phyloP scores from a whole-genome alignment of 2,797 vertebrate species.

The Ceyx erithaca region DNA sequence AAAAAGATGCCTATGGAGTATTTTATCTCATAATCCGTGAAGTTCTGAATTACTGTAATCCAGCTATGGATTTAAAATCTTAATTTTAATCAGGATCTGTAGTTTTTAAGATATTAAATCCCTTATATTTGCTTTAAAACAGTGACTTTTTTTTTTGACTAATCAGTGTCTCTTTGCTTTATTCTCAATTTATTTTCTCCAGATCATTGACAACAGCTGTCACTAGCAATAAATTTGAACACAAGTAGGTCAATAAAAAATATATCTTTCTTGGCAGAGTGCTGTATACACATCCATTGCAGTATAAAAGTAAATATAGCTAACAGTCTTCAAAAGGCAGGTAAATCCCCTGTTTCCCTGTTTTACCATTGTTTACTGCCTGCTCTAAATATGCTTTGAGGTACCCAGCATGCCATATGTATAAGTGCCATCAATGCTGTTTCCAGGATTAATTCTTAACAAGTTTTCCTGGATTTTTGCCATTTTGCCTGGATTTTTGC shows the following conservation, averaged over 20 bases:
- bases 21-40: conserved; percentile 52
- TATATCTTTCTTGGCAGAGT: conserved; percentile 23
- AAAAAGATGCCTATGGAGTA: conserved; percentile 25
- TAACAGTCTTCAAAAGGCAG: not conserved
- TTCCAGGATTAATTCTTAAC: not conserved
- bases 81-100: conserved; percentile 52
- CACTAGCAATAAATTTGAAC: conserved; percentile 51
- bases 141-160: conserved; percentile 25
- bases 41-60: conserved; percentile 49
- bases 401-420: not conserved
- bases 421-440: not conserved
- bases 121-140: conserved; percentile 41
- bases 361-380: not conserved
- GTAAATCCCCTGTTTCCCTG: not conserved
- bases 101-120: conserved; percentile 40
- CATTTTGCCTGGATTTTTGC: not conserved
- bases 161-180: not conserved
- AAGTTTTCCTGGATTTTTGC: not conserved
- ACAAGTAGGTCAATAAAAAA: conserved; percentile 63
- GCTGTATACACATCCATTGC: not conserved
- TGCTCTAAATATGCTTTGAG: not conserved
- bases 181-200: conserved; percentile 50
- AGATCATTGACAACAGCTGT: conserved; percentile 59
- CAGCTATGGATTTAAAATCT: conserved; percentile 34
- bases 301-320: not conserved